Conservation (phyloP, 2,113 vertebrate species). For the Scortum barcoo region DNA sequence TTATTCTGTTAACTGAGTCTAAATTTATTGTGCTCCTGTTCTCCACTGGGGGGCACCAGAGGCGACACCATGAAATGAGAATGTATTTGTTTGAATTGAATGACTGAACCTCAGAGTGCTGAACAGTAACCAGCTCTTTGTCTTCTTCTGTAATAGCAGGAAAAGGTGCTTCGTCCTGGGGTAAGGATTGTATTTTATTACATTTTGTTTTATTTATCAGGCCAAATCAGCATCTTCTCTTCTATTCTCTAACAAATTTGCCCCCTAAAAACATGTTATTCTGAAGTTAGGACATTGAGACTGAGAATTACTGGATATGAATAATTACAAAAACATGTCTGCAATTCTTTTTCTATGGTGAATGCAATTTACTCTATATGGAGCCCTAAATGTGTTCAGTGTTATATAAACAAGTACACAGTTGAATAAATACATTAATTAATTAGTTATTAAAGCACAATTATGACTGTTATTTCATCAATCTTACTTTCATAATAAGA, state of each 20-base stretch:
- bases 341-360: not conserved
- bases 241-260: not conserved
- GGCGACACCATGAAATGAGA: not conserved
- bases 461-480: too few relatives aligned
- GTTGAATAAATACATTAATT: too few relatives aligned
- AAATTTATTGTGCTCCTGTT: not conserved
- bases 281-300: too few relatives aligned
- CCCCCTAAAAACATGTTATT: too few relatives aligned
- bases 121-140: not conserved
- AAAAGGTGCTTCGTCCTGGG: rapidly evolving
- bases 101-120: not conserved
- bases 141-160: rapidly evolving
- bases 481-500: too few relatives aligned
- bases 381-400: not conserved
- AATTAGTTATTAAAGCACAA: too few relatives aligned
- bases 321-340: too few relatives aligned
- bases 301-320: too few relatives aligned
- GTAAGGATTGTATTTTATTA: constrained; percentile 2
- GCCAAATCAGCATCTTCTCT: not conserved
- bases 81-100: not conserved
- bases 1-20: too few relatives aligned
- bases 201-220: not conserved
- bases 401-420: not conserved
- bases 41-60: not conserved
- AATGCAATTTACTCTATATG: not conserved